A percentile compares a stretch with the other conserved stretches of the same genome.
Conservation (phyloP, 2,113 vertebrate genomes). For the Protomyctophum bolini region DNA sequence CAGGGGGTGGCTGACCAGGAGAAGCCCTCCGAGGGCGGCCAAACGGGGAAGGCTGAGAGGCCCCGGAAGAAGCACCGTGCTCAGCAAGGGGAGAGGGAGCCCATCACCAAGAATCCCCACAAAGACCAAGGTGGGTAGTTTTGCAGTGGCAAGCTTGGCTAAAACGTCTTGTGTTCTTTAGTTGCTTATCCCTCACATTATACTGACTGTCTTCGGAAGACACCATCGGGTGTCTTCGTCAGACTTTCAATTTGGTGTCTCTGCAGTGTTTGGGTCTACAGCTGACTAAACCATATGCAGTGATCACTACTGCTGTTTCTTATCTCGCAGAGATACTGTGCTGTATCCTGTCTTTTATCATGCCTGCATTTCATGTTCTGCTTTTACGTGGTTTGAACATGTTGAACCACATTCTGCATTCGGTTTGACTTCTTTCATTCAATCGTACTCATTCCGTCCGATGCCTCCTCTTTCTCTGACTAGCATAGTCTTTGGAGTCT, state of each 20-base stretch:
- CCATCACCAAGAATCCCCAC: slow-evolving; percentile 43
- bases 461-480: too few relatives aligned
- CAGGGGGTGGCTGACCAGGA: neutral
- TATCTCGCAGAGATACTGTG: too few relatives aligned
- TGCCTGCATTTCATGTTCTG: too few relatives aligned
- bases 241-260: slow-evolving; percentile 36
- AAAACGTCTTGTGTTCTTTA: too few relatives aligned
- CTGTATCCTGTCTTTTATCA: too few relatives aligned
- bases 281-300: neutral
- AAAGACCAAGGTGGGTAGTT: slow-evolving; percentile 61
- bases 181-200: neutral
- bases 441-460: neutral
- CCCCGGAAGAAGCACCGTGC: slow-evolving; percentile 65
- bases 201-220: neutral
- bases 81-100: slow-evolving; percentile 38
- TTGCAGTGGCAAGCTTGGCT: too few relatives aligned
- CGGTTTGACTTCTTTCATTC: neutral
- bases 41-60: slow-evolving; percentile 50
- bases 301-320: neutral
- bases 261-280: slow-evolving; percentile 1
- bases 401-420: neutral
- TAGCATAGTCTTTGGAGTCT: too few relatives aligned
- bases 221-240: neutral
- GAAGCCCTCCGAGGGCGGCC: slow-evolving; percentile 37
- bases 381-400: slow-evolving; percentile 6